Conservation (phyloP, 2,888 invertebrate species). For the Leptura quadrifasciata region DNA sequence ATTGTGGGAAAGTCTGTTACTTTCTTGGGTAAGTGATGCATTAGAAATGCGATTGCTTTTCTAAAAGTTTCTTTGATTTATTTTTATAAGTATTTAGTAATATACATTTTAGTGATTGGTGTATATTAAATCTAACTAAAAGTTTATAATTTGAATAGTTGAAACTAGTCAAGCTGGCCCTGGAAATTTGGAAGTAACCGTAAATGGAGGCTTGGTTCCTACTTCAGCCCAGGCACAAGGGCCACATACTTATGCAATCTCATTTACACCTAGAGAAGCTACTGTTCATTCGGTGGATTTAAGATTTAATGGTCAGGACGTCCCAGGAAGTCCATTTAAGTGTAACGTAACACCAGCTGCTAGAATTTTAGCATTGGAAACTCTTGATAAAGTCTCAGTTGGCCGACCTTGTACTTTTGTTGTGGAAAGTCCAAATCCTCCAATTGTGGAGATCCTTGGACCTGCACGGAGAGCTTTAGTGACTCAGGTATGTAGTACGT, state of each 20-base stretch:
- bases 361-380: constrained; percentile 88
- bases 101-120: background rate
- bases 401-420: constrained; percentile 89
- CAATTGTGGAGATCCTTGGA: constrained; percentile 87
- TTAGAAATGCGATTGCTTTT: background rate
- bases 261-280: constrained; percentile 95
- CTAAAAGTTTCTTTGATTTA: background rate
- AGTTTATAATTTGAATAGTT: constrained; percentile 76
- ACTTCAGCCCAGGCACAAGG: constrained; percentile 98
- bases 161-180: constrained; percentile 99
- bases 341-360: constrained; percentile 88
- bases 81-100: too few species aligned
- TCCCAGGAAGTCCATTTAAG: constrained; percentile 92
- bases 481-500: constrained; percentile 77
- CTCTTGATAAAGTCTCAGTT: constrained; percentile 92
- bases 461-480: constrained; percentile 83
- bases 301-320: constrained; percentile 96
- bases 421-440: constrained; percentile 89
- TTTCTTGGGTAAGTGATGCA: constrained; percentile 83
- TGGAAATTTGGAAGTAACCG: constrained; percentile 98
- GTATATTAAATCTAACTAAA: constrained; percentile 1
- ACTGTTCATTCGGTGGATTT: constrained; percentile 95
- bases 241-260: constrained; percentile 96
- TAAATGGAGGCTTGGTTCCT: constrained; percentile 97
- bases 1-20: constrained; percentile 94